Conservation (phyloP, 2,113 vertebrate genomes). For the Alethe diademata region DNA sequence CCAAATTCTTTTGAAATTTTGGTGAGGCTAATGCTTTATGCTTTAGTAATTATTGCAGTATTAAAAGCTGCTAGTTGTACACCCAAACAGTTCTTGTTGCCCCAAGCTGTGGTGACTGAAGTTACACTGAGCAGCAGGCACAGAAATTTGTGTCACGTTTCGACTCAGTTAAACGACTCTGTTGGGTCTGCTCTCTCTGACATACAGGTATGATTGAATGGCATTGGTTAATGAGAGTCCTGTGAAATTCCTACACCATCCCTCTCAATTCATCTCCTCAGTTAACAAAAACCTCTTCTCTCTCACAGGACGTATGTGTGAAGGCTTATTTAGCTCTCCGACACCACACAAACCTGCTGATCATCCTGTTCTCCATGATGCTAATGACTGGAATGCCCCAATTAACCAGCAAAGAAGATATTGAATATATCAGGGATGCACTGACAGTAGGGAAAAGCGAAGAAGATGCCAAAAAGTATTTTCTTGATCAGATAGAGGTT, state of each 20-base stretch:
- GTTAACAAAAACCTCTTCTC: neutral
- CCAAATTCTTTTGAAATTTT: neutral
- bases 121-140: neutral
- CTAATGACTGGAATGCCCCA: conserved; percentile 99
- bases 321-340: conserved; percentile 94
- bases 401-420: conserved; percentile 96
- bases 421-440: conserved; percentile 95
- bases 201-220: fast-evolving
- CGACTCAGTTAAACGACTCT: neutral
- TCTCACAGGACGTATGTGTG: conserved; percentile 85
- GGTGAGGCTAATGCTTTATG: neutral
- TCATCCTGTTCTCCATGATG: conserved; percentile 99
- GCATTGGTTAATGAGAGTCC: neutral
- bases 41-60: neutral
- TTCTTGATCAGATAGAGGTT: conserved; percentile 97
- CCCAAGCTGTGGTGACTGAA: neutral
- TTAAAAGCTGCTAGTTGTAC: neutral
- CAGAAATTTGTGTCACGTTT: neutral
- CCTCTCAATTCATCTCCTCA: neutral
- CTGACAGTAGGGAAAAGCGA: conserved; percentile 90
- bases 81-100: neutral
- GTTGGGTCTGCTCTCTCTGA: neutral
- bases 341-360: conserved; percentile 95
- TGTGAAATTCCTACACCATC: neutral
- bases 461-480: conserved; percentile 92